Evolutionary conservation across 2,113 vertebrate genomes (phyloP).

Genomic region (Laticauda laticaudata): DNA sequence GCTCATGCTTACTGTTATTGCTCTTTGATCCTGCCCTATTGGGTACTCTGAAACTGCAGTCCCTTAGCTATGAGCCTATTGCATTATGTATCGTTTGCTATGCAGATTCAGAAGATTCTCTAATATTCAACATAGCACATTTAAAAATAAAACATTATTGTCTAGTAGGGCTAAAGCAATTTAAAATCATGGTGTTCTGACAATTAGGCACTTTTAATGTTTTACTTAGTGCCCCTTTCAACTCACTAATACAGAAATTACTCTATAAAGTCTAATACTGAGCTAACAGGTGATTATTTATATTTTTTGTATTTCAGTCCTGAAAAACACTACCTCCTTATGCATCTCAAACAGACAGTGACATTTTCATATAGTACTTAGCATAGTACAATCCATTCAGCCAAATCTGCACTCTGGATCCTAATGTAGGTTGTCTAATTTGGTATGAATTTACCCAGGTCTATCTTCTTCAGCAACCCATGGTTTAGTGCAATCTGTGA

Average conservation of each 20-base stretch:
- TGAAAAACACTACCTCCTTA: neutral
- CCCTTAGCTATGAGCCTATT: neutral
- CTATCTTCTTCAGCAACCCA: neutral
- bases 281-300: neutral
- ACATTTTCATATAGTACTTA: neutral
- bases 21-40: neutral
- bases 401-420: neutral
- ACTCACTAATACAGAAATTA: neutral
- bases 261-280: neutral
- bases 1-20: neutral
- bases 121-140: neutral
- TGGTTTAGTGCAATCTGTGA: neutral
- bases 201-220: neutral
- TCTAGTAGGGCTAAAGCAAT: neutral
- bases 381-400: neutral
- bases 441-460: neutral
- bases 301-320: neutral
- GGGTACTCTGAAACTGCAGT: neutral
- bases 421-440: neutral
- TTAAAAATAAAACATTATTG: neutral
- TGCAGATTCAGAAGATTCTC: neutral
- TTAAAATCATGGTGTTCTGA: neutral
- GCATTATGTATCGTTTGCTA: neutral
- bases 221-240: neutral
- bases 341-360: neutral